Percentiles rank a stretch among this genome's conserved stretches.
phyloP scores from a whole-genome alignment of 2,797 vertebrate species.

The Danio tinwini region DNA sequence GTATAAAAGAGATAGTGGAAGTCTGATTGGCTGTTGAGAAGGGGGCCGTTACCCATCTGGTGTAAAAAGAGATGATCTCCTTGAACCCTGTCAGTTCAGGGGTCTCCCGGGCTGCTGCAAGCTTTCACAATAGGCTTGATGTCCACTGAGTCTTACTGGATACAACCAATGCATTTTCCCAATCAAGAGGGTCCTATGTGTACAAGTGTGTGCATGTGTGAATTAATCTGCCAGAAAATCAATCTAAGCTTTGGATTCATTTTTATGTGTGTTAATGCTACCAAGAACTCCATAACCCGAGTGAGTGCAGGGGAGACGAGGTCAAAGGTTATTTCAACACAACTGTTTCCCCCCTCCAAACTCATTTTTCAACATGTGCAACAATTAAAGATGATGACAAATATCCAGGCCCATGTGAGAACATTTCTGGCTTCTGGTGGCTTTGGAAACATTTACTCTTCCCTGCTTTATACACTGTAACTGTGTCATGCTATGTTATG shows the following conservation, averaged over 20 bases:
- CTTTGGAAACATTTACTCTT: slow-evolving; percentile 14
- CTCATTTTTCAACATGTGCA: slow-evolving; percentile 23
- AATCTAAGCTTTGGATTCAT: slow-evolving; percentile 8
- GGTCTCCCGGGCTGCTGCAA: slow-evolving; percentile 22
- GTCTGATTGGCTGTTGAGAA: slow-evolving; percentile 22
- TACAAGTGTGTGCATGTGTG: neutral
- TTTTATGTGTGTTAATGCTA: neutral
- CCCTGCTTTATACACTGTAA: neutral
- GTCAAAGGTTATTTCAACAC: slow-evolving; percentile 46
- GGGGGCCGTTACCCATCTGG: slow-evolving; percentile 8
- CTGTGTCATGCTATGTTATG: neutral
- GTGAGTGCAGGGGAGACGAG: slow-evolving; percentile 15
- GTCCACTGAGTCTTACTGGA: slow-evolving; percentile 17
- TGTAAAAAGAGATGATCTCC: slow-evolving; percentile 3
- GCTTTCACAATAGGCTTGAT: slow-evolving; percentile 33
- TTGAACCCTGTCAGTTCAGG: slow-evolving; percentile 31
- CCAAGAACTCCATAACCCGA: slow-evolving; percentile 25
- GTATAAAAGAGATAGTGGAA: neutral
- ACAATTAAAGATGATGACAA: slow-evolving; percentile 32
- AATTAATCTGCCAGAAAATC: slow-evolving; percentile 9
- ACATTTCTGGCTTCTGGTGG: neutral
- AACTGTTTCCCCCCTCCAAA: slow-evolving; percentile 11
- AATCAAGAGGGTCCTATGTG: slow-evolving; percentile 10
- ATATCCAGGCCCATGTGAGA: slow-evolving; percentile 9
- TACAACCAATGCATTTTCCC: slow-evolving; percentile 23